These are phyloP conservation scores for Microtus richardsoni DNA, from an alignment of 2,113 vertebrate species.

Conservation along the genomic window DNA sequence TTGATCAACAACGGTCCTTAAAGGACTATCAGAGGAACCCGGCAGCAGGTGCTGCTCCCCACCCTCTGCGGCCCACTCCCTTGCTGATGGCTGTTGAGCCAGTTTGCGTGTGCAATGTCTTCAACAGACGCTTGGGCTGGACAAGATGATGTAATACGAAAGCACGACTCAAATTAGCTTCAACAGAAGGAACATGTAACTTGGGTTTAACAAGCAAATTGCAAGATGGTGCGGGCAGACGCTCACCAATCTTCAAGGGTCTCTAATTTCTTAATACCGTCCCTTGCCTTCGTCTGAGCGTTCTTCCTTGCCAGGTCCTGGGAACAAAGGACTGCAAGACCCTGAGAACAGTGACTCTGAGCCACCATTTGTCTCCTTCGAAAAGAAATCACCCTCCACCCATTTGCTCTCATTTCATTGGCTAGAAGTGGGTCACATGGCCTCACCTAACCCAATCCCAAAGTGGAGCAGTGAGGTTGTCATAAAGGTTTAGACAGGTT, in stretches of 20 bases:
- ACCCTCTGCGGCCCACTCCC: not conserved
- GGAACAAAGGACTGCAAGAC: not conserved
- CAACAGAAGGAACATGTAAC: not conserved
- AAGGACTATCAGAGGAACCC: not conserved
- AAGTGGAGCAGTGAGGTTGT: not conserved
- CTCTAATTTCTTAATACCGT: not conserved
- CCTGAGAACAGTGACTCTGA: not conserved
- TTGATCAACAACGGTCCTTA: not conserved
- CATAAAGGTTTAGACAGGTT: not conserved
- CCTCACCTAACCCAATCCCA: not conserved
- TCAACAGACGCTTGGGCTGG: not conserved
- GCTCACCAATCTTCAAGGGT: not conserved
- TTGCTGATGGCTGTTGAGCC: not conserved
- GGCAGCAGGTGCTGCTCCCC: not conserved
- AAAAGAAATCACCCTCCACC: not conserved
- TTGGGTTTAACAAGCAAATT: not conserved
- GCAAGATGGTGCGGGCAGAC: not conserved
- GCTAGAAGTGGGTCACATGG: not conserved
- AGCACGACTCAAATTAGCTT: slow-evolving; percentile 8
- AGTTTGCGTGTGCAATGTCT: not conserved
- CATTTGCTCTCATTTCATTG: not conserved
- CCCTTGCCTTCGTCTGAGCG: not conserved
- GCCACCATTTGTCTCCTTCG: not conserved
- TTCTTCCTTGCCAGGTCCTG: not conserved
- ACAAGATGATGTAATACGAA: not conserved